Evolutionary conservation across 2,797 vertebrate species (phyloP).

Genomic region (Siniperca obscura): DNA sequence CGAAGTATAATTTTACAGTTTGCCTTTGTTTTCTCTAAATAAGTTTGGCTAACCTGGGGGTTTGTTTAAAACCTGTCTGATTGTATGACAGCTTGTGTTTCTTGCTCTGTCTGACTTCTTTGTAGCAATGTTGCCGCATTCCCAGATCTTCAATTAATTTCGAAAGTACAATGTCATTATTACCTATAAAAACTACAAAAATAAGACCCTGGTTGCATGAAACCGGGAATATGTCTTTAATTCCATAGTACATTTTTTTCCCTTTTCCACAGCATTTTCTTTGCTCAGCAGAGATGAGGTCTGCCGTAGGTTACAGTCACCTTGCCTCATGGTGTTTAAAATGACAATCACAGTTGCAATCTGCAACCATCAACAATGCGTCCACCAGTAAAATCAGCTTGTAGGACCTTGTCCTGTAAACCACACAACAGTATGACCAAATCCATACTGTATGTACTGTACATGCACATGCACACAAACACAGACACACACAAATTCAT

Average conservation of each 20-base stretch:
- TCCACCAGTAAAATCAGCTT: conserved; percentile 22
- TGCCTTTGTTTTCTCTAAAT: not conserved
- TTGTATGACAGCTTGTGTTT: not conserved
- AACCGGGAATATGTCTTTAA: not conserved
- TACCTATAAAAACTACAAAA: not conserved
- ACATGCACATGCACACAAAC: not conserved
- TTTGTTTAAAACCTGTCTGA: not conserved
- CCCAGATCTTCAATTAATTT: not conserved
- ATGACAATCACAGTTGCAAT: conserved; percentile 35
- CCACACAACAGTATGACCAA: not conserved
- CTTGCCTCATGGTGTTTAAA: conserved; percentile 30
- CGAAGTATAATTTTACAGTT: not conserved
- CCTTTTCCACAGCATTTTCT: not conserved
- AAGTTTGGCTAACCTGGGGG: too few species aligned
- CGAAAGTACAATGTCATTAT: not conserved
- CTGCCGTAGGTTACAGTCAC: conserved; percentile 36
- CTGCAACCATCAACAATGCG: conserved; percentile 30
- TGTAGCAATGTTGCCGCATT: not conserved
- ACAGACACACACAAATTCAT: not conserved
- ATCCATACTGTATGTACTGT: not conserved
- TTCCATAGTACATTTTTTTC: not conserved
- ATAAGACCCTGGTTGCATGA: not conserved
- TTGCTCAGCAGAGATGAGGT: conserved; percentile 12
- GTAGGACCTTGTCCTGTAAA: conserved; percentile 10
- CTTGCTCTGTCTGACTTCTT: not conserved